These are phyloP conservation scores for Ctenochaetus hawaiiensis DNA, from an alignment of 2,797 vertebrate species.

Conservation along the genomic window DNA sequence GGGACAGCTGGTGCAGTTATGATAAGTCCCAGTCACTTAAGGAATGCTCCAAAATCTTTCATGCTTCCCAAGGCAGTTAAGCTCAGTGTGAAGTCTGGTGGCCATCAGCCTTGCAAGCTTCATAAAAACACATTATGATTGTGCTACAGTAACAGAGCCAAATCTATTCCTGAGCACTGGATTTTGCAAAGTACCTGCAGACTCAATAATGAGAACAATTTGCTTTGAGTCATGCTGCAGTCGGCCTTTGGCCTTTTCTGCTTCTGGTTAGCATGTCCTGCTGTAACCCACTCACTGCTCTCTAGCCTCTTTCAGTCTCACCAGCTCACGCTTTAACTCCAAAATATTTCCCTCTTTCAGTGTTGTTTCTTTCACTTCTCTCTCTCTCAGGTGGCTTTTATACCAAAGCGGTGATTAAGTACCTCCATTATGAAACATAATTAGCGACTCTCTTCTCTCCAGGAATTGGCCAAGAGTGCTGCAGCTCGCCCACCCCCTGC, in stretches of 20 bases:
- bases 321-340: not conserved
- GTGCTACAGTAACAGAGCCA: slow-evolving; percentile 16
- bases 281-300: slow-evolving; percentile 23
- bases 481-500: slow-evolving; percentile 40
- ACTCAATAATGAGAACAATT: slow-evolving; percentile 68
- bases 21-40: not conserved
- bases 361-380: slow-evolving; percentile 13
- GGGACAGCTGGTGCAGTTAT: not conserved
- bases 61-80: not conserved
- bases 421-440: slow-evolving; percentile 76
- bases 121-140: slow-evolving; percentile 24
- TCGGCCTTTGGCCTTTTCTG: slow-evolving; percentile 42
- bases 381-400: slow-evolving; percentile 48
- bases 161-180: slow-evolving; percentile 25
- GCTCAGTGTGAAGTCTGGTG: not conserved
- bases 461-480: slow-evolving; percentile 59
- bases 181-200: slow-evolving; percentile 40
- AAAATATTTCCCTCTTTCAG: slow-evolving; percentile 7
- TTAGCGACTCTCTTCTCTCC: slow-evolving; percentile 67
- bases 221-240: slow-evolving; percentile 50
- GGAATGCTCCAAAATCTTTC: not conserved
- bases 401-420: slow-evolving; percentile 71
- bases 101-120: slow-evolving; percentile 5
- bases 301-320: slow-evolving; percentile 33
- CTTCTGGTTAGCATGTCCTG: slow-evolving; percentile 20